Conservation (phyloP, 1,140 invertebrate species). For the Dendrolimus kikuchii region DNA sequence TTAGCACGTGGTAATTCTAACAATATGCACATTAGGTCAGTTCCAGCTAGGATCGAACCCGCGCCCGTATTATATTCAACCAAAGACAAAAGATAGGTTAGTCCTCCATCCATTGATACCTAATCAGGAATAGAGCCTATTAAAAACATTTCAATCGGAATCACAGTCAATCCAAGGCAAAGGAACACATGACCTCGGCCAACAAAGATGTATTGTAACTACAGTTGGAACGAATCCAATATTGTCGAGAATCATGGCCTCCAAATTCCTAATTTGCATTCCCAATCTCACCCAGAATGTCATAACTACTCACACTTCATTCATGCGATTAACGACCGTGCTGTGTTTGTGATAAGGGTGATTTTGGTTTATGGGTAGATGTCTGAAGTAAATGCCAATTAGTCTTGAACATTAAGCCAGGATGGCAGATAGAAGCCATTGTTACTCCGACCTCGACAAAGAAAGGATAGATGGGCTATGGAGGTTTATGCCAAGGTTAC, state of each 20-base stretch:
- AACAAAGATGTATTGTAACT: slow-evolving; percentile 64
- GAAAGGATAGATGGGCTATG: slow-evolving; percentile 45
- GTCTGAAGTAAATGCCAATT: slow-evolving; percentile 26
- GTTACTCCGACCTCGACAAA: slow-evolving; percentile 53
- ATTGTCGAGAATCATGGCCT: slow-evolving; percentile 58
- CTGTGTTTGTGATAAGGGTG: slow-evolving; percentile 1
- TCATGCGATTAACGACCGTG: slow-evolving; percentile 1
- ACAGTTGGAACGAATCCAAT: slow-evolving; percentile 62
- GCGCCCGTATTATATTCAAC: no score
- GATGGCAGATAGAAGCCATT: slow-evolving; percentile 47
- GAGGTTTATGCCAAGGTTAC: slow-evolving; percentile 51
- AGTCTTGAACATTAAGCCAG: slow-evolving; percentile 33
- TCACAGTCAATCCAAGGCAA: slow-evolving; percentile 43
- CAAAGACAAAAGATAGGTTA: no score
- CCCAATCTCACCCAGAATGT: slow-evolving; percentile 9
- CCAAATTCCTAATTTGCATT: slow-evolving; percentile 66
- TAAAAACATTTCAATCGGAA: slow-evolving; percentile 42
- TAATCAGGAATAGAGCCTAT: no score
- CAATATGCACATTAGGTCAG: no score
- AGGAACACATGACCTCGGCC: slow-evolving; percentile 36
- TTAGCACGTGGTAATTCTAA: no score
- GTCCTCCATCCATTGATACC: no score
- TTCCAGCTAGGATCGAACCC: no score
- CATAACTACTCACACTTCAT: neutral
- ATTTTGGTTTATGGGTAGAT: neutral